Conservation (phyloP, 2,797 vertebrate species). For the Galago senegalensis region DNA sequence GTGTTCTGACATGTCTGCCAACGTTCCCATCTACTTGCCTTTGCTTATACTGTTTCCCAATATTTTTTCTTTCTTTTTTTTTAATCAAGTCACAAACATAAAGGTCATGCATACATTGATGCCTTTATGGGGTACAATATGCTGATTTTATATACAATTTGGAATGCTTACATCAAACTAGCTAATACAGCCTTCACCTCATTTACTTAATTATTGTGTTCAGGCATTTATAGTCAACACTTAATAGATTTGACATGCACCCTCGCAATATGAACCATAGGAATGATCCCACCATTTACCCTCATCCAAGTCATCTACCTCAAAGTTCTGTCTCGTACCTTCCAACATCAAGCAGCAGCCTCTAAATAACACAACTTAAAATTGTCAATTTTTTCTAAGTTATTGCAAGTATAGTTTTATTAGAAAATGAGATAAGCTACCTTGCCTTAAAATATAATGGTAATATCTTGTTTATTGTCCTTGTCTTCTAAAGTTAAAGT, state of each 20-base stretch:
- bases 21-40: background rate
- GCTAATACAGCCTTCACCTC: too few species aligned
- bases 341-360: background rate
- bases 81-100: too few species aligned
- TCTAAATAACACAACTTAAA: background rate
- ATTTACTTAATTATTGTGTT: too few species aligned
- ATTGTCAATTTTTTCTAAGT: background rate
- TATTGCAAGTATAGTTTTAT: background rate
- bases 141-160: too few species aligned
- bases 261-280: too few species aligned
- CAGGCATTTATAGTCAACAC: too few species aligned
- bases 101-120: too few species aligned
- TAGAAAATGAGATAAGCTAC: background rate
- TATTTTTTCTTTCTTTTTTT: too few species aligned
- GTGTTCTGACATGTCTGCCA: background rate
- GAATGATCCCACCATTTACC: too few species aligned
- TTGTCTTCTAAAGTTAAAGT: constrained; percentile 18
- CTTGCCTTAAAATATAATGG: background rate
- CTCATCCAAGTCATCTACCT: background rate
- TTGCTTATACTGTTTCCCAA: background rate
- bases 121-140: too few species aligned
- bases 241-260: too few species aligned
- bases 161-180: too few species aligned
- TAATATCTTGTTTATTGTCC: background rate
- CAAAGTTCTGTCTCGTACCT: background rate